These are phyloP conservation scores for Cygnus olor DNA, from an alignment of 2,797 vertebrate species.

Conservation along the genomic window DNA sequence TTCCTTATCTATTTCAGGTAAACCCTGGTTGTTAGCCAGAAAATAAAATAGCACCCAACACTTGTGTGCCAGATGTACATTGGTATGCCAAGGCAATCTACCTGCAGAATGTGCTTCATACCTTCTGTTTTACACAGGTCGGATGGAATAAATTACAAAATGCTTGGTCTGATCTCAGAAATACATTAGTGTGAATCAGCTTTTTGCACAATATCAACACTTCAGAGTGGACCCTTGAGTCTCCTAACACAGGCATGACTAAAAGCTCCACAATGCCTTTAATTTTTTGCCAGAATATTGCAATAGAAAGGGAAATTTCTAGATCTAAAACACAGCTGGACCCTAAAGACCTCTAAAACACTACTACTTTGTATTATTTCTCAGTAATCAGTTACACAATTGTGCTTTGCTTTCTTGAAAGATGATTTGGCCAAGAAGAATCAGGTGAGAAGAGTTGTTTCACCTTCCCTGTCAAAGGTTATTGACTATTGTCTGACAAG, in stretches of 20 bases:
- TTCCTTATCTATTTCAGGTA: neutral
- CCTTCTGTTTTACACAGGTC: neutral
- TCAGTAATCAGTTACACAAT: neutral
- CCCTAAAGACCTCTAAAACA: neutral
- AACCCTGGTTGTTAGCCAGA: neutral
- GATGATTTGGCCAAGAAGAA: neutral
- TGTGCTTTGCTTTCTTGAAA: neutral
- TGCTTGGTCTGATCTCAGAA: constrained; percentile 16
- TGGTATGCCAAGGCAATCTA: neutral
- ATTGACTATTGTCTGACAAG: constrained; percentile 68
- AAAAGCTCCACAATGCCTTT: constrained; percentile 7
- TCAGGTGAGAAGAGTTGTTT: constrained; percentile 67
- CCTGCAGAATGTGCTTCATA: neutral
- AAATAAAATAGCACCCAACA: neutral
- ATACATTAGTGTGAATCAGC: neutral
- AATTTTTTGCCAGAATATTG: constrained; percentile 16
- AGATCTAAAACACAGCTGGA: constrained; percentile 6
- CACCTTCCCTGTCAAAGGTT: constrained; percentile 58
- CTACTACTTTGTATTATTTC: neutral
- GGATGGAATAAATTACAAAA: neutral
- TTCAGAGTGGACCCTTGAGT: constrained; percentile 17
- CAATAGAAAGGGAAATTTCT: constrained; percentile 3
- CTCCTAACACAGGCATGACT: neutral
- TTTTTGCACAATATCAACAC: constrained; percentile 28
- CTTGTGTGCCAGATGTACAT: neutral